Evolutionary conservation across 2,113 vertebrate genomes (phyloP), one percentile per base, ranked within the genome.

Genomic region (Thinocorus orbignyianus): DNA sequence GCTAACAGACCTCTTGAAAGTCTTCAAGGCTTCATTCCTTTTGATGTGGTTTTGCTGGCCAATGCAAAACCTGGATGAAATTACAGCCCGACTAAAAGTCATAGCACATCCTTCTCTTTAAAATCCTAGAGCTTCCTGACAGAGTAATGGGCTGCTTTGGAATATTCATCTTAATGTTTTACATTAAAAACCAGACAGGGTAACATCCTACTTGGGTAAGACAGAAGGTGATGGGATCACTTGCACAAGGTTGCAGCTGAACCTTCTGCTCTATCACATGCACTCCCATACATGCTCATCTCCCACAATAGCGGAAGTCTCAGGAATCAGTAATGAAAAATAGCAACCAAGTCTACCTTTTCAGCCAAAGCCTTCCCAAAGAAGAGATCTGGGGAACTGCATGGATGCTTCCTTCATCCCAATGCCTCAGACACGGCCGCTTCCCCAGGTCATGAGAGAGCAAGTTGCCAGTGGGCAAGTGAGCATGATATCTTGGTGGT

Each of bases 21-120:
- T 39, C 62, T 72, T 80, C 22, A 41, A 76, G 31, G 9, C 22
- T 76, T 80, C 54, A 6, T n/a, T 72, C 26, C 20, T 61, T 85
- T 82, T 70, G 65, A 66, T 85, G 72, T 52, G 35, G 60, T 74
- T 94, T 94, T 86, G 13, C 62, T 64, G 68, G 60, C 42, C 58
- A 44, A 6, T 31, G 80, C 39, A 77, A 93, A 92, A 86, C 61
- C 39, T 83, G 72, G 25, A 82, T 72, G 61, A 91, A 91, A 82
- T 85, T 80, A 79, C 41, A 82, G 37, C n/a, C 78, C 84, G 31
- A 76, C 39, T 81, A 80, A 90, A 85, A 92, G 46, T 31, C 31
- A 25, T 44, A 54, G 52, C 49, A 77, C 44, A 88, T 76, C 65
- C 72, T 39, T 35, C 39, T 82, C 58, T 82, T 90, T 66, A 82